Evolutionary conservation across 2,888 invertebrate genomes (phyloP), one percentile per base, ranked within the genome.

Genomic region (Drosophila rellima): DNA sequence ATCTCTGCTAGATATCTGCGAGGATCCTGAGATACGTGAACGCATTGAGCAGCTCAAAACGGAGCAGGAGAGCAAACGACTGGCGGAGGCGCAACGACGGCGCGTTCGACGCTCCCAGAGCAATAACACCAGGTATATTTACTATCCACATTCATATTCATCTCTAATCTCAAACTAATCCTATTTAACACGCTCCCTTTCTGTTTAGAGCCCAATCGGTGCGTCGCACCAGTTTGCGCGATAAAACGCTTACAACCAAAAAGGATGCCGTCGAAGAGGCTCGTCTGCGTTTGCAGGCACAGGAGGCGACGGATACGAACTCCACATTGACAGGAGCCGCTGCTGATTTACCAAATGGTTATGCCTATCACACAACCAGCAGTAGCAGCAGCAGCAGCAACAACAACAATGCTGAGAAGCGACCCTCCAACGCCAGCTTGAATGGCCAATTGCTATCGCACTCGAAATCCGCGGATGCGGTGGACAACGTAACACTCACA

Each of bases 231-330:
- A 98, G 98, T 45, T 94, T 98, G 70, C 94, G 98, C 18, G 98
- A 99, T 92, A 98, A 98, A 93, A 97, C 96, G 75, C 94, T 98
- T 80, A 97, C 98, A 59, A 97, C 98, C 39, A 97, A 98, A 92
- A 96, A 98, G 81, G 99, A 99, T 93, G 98, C 97, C 20, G 95
- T 97, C 42, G 98, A 98, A 91, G 99, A 99, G 92, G 98, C 98
- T 20, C 94, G 96, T 68, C 92, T 96, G 42, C 93, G 96, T 88
- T 91, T 95, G 84, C 94, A 95, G 91, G 94, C 94, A 61, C 94
- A 94, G 90, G 94, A 94, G 92, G 94, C 90, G 45, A 91, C 91
- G 63, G 91, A 85, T n/a, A 42, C 84, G 13, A 85, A 75, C 18
- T 42, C 77, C 42, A 66, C 74, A 11, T 45, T 75, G 42, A 66